phyloP scores from a whole-genome alignment of 2,888 invertebrate genomes.

The Mycalesis mineus region DNA sequence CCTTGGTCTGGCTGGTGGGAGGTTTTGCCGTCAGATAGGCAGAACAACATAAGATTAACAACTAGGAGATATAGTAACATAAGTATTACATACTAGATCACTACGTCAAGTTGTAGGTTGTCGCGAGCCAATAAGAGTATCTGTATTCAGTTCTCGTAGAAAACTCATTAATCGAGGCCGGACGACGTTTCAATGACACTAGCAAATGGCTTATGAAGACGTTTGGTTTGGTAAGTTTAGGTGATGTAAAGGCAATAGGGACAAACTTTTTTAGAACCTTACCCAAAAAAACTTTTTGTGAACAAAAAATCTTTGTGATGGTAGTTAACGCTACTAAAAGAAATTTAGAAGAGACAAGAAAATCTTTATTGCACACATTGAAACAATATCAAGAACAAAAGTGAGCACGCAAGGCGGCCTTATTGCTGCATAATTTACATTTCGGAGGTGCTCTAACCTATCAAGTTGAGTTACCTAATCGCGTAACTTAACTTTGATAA shows the following conservation, averaged over 20 bases:
- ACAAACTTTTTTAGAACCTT: background rate
- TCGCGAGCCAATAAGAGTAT: constrained; percentile 32
- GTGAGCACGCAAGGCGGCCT: no score
- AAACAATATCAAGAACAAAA: no score
- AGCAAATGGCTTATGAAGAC: constrained; percentile 25
- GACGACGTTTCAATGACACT: constrained; percentile 38
- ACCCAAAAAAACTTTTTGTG: background rate
- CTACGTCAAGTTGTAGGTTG: constrained; percentile 9
- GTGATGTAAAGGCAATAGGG: constrained; percentile 1
- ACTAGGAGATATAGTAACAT: background rate
- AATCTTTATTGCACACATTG: no score
- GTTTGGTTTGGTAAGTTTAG: constrained; percentile 7
- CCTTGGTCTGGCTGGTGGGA: background rate
- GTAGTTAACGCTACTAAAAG: no score
- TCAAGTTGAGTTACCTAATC: no score
- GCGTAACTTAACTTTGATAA: no score
- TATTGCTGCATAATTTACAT: no score
- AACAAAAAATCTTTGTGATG: no score
- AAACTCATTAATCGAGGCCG: constrained; percentile 53
- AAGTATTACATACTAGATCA: background rate
- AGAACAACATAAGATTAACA: background rate
- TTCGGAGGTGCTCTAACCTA: no score
- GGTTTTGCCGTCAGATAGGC: no score
- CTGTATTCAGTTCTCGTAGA: constrained; percentile 51
- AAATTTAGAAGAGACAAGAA: no score